Evolutionary conservation across 2,113 vertebrate species (phyloP).

Genomic region (Serranochromis macrocephalus): DNA sequence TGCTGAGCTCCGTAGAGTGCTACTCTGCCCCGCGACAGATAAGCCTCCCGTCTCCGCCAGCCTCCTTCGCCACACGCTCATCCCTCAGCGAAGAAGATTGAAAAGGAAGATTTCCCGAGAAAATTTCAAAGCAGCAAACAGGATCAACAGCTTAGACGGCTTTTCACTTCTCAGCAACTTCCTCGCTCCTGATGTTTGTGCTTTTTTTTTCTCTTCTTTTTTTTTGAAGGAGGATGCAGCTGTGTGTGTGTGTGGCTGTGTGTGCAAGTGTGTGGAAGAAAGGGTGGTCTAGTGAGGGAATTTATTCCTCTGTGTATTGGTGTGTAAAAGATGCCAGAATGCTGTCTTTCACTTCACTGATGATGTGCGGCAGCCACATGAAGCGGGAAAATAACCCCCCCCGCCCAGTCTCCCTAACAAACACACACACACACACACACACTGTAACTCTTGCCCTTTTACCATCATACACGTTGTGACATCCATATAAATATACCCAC

Average conservation of each 20-base stretch:
- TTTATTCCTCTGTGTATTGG: constrained; percentile 39
- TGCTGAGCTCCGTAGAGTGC: neutral
- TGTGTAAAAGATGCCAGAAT: constrained; percentile 51
- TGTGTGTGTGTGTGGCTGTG: neutral
- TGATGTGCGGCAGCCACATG: constrained; percentile 32
- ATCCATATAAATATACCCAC: constrained; percentile 35
- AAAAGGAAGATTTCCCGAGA: constrained; percentile 24
- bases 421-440: neutral
- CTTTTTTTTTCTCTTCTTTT: neutral
- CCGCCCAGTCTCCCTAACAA: neutral
- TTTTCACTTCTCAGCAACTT: constrained; percentile 50
- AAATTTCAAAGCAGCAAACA: constrained; percentile 52
- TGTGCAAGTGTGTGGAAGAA: neutral
- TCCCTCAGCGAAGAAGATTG: constrained; percentile 20
- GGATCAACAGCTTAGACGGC: constrained; percentile 52
- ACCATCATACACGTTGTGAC: constrained; percentile 1
- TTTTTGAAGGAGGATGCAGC: neutral
- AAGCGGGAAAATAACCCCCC: neutral
- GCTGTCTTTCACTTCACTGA: constrained; percentile 49
- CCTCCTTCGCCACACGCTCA: neutral
- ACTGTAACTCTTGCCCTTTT: constrained; percentile 15
- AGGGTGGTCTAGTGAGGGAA: constrained; percentile 10
- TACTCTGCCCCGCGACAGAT: constrained; percentile 17
- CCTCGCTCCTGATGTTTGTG: neutral
- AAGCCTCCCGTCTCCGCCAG: neutral